Base-by-base conservation (phyloP, 2,797 vertebrate species). In the Myotis pilosus region DNA sequence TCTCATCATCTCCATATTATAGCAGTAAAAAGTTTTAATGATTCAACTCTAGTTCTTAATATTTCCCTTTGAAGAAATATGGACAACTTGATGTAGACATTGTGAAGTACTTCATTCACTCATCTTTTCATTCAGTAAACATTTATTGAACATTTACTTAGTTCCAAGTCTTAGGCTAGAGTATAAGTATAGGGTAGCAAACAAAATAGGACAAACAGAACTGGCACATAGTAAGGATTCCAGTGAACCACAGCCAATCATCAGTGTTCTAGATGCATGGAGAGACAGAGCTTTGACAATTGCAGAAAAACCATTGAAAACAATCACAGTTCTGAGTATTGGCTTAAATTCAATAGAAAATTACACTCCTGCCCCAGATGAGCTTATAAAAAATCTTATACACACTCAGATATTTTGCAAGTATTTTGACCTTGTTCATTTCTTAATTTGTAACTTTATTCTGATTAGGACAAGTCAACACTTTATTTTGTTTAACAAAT, bases 361-460 rank as follows among this genome's bases (percentile, higher is more conserved):
- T 87, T 36, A 55, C 19, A 55, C 22, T 28, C 25, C 3, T 47
- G 23, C 19, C 33, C 15, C 4, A 33, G 41, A 41, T 49, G 47
- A 85, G 25, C 30, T 72, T 79, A 74, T 33, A 53, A 28, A 80
- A 89, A 71, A 55, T 49, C 4, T 68, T 81, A 23, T 4, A 49
- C 55, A 85, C 17, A 25, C 30, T 38, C n/a, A 44, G 25, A 44
- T 53, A 19, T 80, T 94, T 91, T 88, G 55, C 36, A 44, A 20
- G 8, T 53, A 68, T 87, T 62, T 92, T 86, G 20, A 78, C 33
- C 11, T 17, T 36, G 22, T 53, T 38, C n/a, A 33, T 60, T 57
- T 91, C 75, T 90, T 75, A 28, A 33, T 72, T 16, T 79, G 25
- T 81, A 75, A 64, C 36, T 71, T 86, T 55, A 55, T 95, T 88